Percentiles rank a stretch among this genome's conserved stretches.
Evolutionary conservation across 2,888 invertebrate species (phyloP).

Genomic region (Aspidiotus destructor): DNA sequence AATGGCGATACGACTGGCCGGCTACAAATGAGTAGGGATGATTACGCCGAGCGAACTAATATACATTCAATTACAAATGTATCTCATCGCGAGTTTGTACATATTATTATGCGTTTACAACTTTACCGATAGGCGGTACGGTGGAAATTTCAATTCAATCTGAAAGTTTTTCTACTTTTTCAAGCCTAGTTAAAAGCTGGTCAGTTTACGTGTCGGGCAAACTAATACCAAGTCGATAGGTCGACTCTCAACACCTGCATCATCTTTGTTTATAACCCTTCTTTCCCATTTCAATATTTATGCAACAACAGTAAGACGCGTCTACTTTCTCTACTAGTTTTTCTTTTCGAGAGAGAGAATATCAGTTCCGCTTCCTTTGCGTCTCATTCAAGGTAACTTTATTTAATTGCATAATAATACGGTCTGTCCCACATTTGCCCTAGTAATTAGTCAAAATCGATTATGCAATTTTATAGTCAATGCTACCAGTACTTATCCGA

Average conservation of each 20-base stretch:
- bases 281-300: conserved; percentile 13
- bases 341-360: conserved; percentile 1
- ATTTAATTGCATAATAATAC: conserved; percentile 19
- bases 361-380: conserved; percentile 29
- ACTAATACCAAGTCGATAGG: conserved; percentile 17
- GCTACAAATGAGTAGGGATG: no score
- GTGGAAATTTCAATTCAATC: background rate
- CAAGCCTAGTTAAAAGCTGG: conserved; percentile 16
- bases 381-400: conserved; percentile 29
- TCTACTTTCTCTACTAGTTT: conserved; percentile 29
- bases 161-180: conserved; percentile 3
- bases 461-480: conserved; percentile 12
- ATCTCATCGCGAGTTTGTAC: background rate
- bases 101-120: conserved; percentile 18
- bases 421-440: conserved; percentile 26
- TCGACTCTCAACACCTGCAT: conserved; percentile 9
- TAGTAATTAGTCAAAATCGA: conserved; percentile 29
- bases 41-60: no score
- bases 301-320: conserved; percentile 16
- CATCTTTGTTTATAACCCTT: conserved; percentile 27
- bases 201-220: conserved; percentile 3
- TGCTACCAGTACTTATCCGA: no score
- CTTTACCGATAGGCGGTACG: background rate
- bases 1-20: conserved; percentile 11
- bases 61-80: no score